Percentiles rank a stretch among this genome's conserved stretches.
Evolutionary conservation across 2,888 invertebrate genomes (phyloP).

Genomic region (Idaea biselata): DNA sequence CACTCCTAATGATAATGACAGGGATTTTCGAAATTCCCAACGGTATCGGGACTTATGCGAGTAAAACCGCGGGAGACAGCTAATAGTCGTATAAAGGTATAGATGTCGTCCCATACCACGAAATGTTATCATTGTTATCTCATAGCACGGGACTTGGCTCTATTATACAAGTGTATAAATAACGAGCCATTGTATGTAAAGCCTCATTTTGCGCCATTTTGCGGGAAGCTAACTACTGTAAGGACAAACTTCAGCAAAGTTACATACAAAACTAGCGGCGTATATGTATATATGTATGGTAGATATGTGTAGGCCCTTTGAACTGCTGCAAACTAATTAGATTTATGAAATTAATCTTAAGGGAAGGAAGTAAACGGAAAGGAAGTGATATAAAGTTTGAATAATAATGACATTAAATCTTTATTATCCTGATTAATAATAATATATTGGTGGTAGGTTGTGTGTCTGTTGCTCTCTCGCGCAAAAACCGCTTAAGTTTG

Average conservation of each 20-base stretch:
- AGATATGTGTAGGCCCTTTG: conserved; percentile 9
- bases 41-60: too few species aligned
- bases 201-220: conserved; percentile 11
- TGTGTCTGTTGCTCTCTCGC: too few species aligned
- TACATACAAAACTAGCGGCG: conserved; percentile 14
- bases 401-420: background rate
- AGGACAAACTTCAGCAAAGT: conserved; percentile 19
- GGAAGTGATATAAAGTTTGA: background rate
- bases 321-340: conserved; percentile 16
- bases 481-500: too few species aligned
- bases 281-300: too few species aligned
- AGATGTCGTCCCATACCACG: too few species aligned
- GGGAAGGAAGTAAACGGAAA: conserved; percentile 6
- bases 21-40: too few species aligned
- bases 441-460: too few species aligned
- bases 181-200: background rate
- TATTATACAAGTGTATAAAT: background rate
- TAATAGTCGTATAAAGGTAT: too few species aligned
- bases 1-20: too few species aligned
- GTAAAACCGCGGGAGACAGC: too few species aligned
- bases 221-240: conserved; percentile 20
- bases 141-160: too few species aligned
- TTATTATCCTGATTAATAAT: background rate
- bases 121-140: too few species aligned
- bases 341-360: conserved; percentile 15